These are phyloP conservation scores for Leucoraja erinaceus DNA, from an alignment of 2,113 vertebrate species.

Conservation along the genomic window DNA sequence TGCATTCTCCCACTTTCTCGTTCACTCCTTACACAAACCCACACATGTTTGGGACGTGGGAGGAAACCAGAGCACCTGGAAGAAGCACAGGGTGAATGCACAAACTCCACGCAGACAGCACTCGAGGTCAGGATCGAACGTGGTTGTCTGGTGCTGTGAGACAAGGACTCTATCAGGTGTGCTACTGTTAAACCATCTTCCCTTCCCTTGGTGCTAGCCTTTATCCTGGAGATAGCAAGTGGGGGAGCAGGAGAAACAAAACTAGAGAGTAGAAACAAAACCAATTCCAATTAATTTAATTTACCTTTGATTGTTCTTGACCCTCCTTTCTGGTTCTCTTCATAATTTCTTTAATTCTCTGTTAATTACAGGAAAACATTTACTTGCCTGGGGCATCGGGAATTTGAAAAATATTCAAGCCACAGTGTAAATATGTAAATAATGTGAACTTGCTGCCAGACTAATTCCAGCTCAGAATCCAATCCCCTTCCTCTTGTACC, in stretches of 20 bases:
- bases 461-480: background rate
- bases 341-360: slow-evolving; percentile 96
- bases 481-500: background rate
- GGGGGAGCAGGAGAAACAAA: background rate
- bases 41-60: no score
- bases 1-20: no score
- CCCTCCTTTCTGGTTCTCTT: slow-evolving; percentile 80
- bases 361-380: slow-evolving; percentile 42
- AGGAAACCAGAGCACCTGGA: no score
- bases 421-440: background rate
- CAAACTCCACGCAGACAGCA: no score
- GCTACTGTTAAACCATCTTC: no score
- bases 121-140: no score
- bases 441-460: background rate
- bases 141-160: no score
- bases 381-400: background rate
- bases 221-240: no score
- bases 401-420: background rate
- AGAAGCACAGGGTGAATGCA: no score
- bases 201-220: no score
- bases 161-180: no score
- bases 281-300: slow-evolving; percentile 36
- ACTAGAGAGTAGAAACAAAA: background rate
- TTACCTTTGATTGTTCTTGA: slow-evolving; percentile 67
- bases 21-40: no score